Percentiles rank a stretch among this genome's conserved stretches.
Conservation (phyloP, 2,888 invertebrate species). For the Synanthedon myopaeformis region DNA sequence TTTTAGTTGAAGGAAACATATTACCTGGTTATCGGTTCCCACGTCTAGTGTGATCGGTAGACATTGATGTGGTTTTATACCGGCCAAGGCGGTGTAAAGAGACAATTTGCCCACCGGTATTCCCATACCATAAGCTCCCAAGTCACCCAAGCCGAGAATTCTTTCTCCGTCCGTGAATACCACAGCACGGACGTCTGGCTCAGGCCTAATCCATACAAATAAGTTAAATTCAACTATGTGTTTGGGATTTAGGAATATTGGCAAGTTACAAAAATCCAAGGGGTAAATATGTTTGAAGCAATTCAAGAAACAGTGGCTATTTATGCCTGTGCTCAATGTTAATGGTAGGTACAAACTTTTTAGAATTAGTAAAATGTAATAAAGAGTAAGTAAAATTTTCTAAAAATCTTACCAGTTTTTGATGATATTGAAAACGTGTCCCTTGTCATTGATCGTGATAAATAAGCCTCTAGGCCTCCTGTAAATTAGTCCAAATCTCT, state of each 20-base stretch:
- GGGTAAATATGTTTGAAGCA: too few species aligned
- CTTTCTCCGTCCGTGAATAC: conserved; percentile 98
- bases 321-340: too few species aligned
- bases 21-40: conserved; percentile 90
- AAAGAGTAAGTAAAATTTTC: background rate
- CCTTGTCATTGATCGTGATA: conserved; percentile 94
- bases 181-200: conserved; percentile 86
- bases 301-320: too few species aligned
- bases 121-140: conserved; percentile 98
- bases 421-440: conserved; percentile 90
- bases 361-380: too few species aligned
- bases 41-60: conserved; percentile 95
- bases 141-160: conserved; percentile 95
- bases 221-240: too few species aligned
- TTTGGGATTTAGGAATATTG: too few species aligned
- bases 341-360: too few species aligned
- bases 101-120: conserved; percentile 98
- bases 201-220: conserved; percentile 71
- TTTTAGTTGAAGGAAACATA: conserved; percentile 1
- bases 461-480: conserved; percentile 95
- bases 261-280: too few species aligned
- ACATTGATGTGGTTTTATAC: conserved; percentile 96
- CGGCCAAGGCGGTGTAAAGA: conserved; percentile 95
- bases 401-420: conserved; percentile 82
- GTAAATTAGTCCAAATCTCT: conserved; percentile 95